Evolutionary conservation across 2,888 invertebrate species (phyloP).

Genomic region (Nomada flava): DNA sequence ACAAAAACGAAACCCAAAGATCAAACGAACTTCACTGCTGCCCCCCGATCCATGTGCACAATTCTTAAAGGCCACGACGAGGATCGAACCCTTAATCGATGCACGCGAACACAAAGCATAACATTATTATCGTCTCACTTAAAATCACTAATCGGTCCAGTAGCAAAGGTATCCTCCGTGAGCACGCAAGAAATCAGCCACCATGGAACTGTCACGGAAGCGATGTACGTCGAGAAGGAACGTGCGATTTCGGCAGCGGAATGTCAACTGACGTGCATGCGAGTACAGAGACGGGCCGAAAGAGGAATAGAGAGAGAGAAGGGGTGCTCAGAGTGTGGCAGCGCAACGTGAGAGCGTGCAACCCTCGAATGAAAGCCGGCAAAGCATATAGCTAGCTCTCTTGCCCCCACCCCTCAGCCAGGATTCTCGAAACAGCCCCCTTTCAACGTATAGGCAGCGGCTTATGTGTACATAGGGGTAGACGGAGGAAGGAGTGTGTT

Average conservation of each 20-base stretch:
- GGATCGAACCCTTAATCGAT: slow-evolving; percentile 21
- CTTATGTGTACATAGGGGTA: slow-evolving; percentile 50
- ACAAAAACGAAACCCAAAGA: neutral
- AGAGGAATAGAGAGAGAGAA: slow-evolving; percentile 40
- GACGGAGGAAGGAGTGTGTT: slow-evolving; percentile 57
- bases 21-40: slow-evolving; percentile 17
- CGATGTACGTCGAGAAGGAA: slow-evolving; percentile 49
- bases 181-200: slow-evolving; percentile 29
- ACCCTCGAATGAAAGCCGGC: slow-evolving; percentile 79
- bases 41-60: neutral
- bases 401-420: slow-evolving; percentile 49
- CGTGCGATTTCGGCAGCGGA: slow-evolving; percentile 76
- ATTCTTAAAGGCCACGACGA: neutral
- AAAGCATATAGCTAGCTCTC: slow-evolving; percentile 74
- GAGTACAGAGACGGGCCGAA: slow-evolving; percentile 44
- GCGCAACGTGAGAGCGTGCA: slow-evolving; percentile 75
- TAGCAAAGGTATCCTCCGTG: slow-evolving; percentile 17
- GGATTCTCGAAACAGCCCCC: slow-evolving; percentile 67
- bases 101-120: slow-evolving; percentile 18
- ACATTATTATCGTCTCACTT: slow-evolving; percentile 29
- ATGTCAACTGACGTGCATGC: slow-evolving; percentile 76
- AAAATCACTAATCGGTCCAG: slow-evolving; percentile 33
- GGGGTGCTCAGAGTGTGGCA: slow-evolving; percentile 66
- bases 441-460: slow-evolving; percentile 60
- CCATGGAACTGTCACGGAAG: slow-evolving; percentile 38